Conservation (phyloP, 2,888 invertebrate genomes). For the Iselma pallidipennis region DNA sequence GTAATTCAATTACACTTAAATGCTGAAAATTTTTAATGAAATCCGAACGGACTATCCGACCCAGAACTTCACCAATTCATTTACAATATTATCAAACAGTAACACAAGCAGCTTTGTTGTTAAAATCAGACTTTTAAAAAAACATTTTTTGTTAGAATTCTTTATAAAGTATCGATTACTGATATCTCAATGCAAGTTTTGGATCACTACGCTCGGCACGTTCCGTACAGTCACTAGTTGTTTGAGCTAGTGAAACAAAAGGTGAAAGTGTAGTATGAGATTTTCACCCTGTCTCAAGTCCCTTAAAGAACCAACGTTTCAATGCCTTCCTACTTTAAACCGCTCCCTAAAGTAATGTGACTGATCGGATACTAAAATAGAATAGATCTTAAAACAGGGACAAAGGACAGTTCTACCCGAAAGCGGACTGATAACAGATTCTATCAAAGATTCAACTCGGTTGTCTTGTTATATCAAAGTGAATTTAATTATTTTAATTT, state of each 20-base stretch:
- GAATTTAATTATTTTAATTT: not conserved
- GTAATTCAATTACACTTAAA: conserved; percentile 19
- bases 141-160: too few relatives aligned
- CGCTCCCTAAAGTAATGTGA: too few relatives aligned
- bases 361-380: too few relatives aligned
- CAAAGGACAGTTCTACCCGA: too few relatives aligned
- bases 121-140: too few relatives aligned
- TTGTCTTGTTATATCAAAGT: not conserved
- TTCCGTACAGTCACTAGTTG: not conserved
- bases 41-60: conserved; percentile 1
- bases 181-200: not conserved
- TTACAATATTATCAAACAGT: not conserved
- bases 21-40: conserved; percentile 13
- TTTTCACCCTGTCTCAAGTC: not conserved
- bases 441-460: too few relatives aligned
- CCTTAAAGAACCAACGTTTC: too few relatives aligned
- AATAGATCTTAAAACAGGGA: too few relatives aligned
- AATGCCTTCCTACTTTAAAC: not conserved
- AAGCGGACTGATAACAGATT: too few relatives aligned
- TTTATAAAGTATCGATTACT: not conserved
- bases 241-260: not conserved
- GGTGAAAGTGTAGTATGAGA: not conserved
- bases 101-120: not conserved
- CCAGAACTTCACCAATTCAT: not conserved
- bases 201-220: not conserved